phyloP scores from a whole-genome alignment of 2,113 vertebrate genomes.

The Varanus salvator region DNA sequence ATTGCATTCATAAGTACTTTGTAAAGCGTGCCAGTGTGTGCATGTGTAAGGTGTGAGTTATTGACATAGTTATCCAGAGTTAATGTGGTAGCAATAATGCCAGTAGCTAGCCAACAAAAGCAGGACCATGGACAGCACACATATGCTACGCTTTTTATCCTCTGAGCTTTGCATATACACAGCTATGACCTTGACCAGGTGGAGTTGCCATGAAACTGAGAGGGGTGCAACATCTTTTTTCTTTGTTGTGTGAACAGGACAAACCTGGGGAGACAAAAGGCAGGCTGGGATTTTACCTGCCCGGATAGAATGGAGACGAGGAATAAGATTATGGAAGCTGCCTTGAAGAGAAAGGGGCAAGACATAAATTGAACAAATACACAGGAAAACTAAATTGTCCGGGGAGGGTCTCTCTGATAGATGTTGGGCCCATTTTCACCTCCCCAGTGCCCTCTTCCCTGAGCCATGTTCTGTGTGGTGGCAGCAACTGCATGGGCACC shows the following conservation, averaged over 20 bases:
- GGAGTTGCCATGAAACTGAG: not conserved
- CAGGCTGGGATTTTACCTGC: not conserved
- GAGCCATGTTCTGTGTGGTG: too few species aligned
- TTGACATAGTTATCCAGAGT: slow-evolving; percentile 17
- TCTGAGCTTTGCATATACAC: not conserved
- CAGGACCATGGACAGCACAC: slow-evolving; percentile 13
- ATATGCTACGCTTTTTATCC: not conserved
- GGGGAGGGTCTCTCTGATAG: too few species aligned
- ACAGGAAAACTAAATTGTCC: too few species aligned
- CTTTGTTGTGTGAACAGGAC: not conserved
- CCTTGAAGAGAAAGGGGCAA: too few species aligned
- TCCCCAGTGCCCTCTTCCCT: too few species aligned
- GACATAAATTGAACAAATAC: too few species aligned
- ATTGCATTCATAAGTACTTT: slow-evolving; percentile 20
- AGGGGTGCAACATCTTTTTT: not conserved
- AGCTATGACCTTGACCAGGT: not conserved
- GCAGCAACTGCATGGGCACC: too few species aligned
- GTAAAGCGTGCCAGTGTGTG: not conserved
- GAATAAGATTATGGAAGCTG: not conserved
- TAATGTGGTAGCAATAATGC: not conserved
- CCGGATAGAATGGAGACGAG: not conserved
- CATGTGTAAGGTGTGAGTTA: not conserved
- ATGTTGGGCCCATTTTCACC: too few species aligned
- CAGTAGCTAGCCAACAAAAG: not conserved
- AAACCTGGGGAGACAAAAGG: too few species aligned